Percentiles rank a stretch among this genome's conserved stretches.
phyloP scores from a whole-genome alignment of 2,113 vertebrate genomes.

The Stigmatopora nigra region DNA sequence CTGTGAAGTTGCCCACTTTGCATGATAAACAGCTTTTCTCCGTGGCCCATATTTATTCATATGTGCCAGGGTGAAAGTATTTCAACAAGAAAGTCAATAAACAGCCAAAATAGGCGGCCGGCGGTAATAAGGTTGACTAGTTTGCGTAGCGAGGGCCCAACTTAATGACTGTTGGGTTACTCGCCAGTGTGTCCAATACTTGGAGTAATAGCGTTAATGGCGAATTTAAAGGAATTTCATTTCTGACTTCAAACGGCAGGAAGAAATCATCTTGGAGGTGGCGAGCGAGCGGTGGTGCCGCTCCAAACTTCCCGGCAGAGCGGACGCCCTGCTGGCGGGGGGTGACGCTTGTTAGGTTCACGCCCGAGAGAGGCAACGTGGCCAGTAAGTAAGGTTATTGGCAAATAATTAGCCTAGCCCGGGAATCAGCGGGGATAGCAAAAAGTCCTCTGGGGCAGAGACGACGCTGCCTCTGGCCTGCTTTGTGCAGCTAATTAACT shows the following conservation, averaged over 20 bases:
- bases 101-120: constrained; percentile 62
- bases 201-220: constrained; percentile 74
- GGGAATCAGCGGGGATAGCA: constrained; percentile 65
- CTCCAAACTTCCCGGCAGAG: constrained; percentile 64
- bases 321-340: constrained; percentile 53
- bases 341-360: constrained; percentile 64
- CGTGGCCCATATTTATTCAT: constrained; percentile 69
- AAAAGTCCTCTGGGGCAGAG: constrained; percentile 64
- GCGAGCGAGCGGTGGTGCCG: constrained; percentile 30
- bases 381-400: constrained; percentile 71
- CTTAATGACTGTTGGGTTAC: constrained; percentile 72
- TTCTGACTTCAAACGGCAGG: constrained; percentile 72
- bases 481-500: constrained; percentile 72
- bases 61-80: constrained; percentile 51
- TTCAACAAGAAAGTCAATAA: constrained; percentile 65
- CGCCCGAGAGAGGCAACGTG: constrained; percentile 60
- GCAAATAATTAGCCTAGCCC: constrained; percentile 70
- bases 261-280: constrained; percentile 63
- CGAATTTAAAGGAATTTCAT: constrained; percentile 74
- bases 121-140: constrained; percentile 71
- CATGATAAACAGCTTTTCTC: constrained; percentile 72
- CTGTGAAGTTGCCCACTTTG: constrained; percentile 64
- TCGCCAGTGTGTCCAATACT: constrained; percentile 74
- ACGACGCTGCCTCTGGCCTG: constrained; percentile 61
- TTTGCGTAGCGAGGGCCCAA: constrained; percentile 57